Evolutionary conservation across 2,797 vertebrate genomes (phyloP), one percentile per base, ranked within the genome.

Genomic region (Hippoglossus hippoglossus): DNA sequence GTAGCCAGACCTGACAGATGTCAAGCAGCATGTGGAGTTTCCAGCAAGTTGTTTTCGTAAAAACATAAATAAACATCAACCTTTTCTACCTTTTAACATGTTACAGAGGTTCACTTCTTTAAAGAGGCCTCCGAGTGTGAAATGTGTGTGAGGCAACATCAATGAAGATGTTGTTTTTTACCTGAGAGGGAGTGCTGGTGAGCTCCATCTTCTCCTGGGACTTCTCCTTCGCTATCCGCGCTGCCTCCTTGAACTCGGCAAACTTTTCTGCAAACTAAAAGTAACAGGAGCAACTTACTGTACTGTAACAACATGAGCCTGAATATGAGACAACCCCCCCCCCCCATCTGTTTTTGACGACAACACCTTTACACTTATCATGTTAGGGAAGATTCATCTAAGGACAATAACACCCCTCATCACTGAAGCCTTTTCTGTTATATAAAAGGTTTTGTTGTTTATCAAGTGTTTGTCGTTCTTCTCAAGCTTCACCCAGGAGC

Each of bases 151-250:
- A 24, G 16, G 19, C 2, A 9, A 4, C 1, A 3, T 6, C 2
- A 18, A 18, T 44, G 41, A 4, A 11, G 31, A 7, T 18, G 15
- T 5, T 6, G 36, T 12, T 5, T 22, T 77, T 90, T 90, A 99
- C 98, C 97, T 99, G 98, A 77, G 98, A 98, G 31, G 97, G 97
- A 41, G 96, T 96, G 94, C 97, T 97, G 91, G 95, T 96, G 87
- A 98, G 94, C 87, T 99, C 98, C 95, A 96, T 97, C 90, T 99
- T 99, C 94, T 99, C 98, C 82, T 99, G 98, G 59, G 97, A 98
- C 93, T 97, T 98, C 93, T 99, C 98, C 87, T 99, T 99, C 51
- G 97, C 98, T 76, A 97, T 85, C 79, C 98, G 94, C 0, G 98
- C 98, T 19, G 98, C 98, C 94, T 99, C 98, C 89, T 98, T 99